A percentile compares a stretch with the other conserved stretches of the same genome.
These are phyloP conservation scores for Malacosoma neustria DNA, from an alignment of 2,888 invertebrate species.

Conservation along the genomic window DNA sequence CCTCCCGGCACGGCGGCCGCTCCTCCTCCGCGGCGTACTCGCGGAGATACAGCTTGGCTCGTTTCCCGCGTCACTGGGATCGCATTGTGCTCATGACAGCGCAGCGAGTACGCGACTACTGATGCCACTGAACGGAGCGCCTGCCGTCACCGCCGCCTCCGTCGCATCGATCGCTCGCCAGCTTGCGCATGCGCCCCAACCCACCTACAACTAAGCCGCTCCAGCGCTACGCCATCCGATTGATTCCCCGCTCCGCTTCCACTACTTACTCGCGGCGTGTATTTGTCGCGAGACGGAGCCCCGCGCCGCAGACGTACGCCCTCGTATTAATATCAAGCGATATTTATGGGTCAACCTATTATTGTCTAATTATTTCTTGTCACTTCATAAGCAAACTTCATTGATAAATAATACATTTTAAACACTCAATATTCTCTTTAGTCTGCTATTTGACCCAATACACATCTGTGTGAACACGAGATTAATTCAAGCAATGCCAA, in stretches of 20 bases:
- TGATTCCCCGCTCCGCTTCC: slow-evolving; percentile 23
- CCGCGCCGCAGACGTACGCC: background rate
- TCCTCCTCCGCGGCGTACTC: slow-evolving; percentile 73
- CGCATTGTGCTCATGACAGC: slow-evolving; percentile 58
- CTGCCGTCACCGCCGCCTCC: slow-evolving; percentile 43
- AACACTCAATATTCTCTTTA: too few species aligned
- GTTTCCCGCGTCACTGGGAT: slow-evolving; percentile 65
- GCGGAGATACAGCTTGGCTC: slow-evolving; percentile 72
- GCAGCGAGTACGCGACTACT: slow-evolving; percentile 70
- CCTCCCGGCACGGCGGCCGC: slow-evolving; percentile 68
- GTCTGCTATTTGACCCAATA: too few species aligned
- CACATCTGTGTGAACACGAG: too few species aligned
- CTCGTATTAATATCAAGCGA: background rate
- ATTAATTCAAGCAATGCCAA: too few species aligned
- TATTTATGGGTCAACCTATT: background rate
- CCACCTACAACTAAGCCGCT: slow-evolving; percentile 32
- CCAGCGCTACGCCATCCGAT: slow-evolving; percentile 40
- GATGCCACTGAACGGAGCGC: slow-evolving; percentile 27
- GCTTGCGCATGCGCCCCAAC: slow-evolving; percentile 40
- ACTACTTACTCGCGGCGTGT: slow-evolving; percentile 13
- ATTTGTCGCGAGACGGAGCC: background rate
- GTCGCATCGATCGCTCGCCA: slow-evolving; percentile 35
- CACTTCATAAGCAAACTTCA: slow-evolving; percentile 1
- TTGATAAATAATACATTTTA: too few species aligned
- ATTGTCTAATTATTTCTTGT: background rate